These are phyloP conservation scores for Metacarcinus magister DNA, from an alignment of 2,888 invertebrate species.

Conservation along the genomic window DNA sequence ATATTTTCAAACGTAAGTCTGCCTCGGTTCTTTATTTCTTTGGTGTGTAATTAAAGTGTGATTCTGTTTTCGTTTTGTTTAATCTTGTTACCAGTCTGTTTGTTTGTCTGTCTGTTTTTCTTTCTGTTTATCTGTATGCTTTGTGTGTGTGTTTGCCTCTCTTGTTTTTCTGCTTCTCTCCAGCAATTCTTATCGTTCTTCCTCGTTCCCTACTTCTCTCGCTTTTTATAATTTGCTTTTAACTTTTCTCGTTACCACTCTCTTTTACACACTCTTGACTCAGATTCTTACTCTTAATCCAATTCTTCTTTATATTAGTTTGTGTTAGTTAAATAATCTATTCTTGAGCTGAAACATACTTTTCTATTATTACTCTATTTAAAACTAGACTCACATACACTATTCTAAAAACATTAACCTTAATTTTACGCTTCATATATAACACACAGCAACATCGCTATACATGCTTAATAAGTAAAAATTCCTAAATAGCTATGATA, in stretches of 20 bases:
- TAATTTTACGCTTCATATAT: background rate
- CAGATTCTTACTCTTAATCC: background rate
- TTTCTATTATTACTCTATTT: background rate
- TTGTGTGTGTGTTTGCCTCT: background rate
- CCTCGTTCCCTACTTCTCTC: background rate
- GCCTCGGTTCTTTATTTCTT: background rate
- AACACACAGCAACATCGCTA: background rate
- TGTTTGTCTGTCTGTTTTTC: background rate
- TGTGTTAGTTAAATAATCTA: background rate
- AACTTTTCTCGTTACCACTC: slow-evolving; percentile 34
- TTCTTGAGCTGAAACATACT: background rate
- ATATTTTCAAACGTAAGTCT: background rate
- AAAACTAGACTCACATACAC: background rate
- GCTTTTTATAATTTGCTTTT: background rate
- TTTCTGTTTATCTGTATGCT: background rate
- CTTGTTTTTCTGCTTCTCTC: background rate
- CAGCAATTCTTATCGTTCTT: background rate
- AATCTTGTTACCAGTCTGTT: background rate
- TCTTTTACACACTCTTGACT: background rate
- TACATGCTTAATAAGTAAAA: background rate
- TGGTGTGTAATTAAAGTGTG: background rate
- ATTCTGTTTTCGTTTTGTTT: background rate
- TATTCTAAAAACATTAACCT: background rate
- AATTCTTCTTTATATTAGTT: background rate
- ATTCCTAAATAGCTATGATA: background rate